Percentiles rank a stretch among this genome's conserved stretches.
Conservation (phyloP, 2,888 invertebrate species). For the Cacoxenus indagator region DNA sequence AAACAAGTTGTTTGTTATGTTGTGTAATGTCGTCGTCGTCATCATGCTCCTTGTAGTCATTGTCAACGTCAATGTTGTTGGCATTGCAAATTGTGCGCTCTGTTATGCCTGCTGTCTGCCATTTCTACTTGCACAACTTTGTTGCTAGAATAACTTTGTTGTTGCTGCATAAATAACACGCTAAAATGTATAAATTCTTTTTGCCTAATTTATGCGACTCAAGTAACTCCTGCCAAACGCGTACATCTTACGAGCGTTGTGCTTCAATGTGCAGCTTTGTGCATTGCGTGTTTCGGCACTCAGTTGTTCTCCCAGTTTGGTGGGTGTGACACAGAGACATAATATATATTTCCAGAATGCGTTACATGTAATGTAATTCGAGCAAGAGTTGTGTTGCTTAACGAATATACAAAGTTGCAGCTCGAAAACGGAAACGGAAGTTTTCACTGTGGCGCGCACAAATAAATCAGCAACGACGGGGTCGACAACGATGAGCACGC, state of each 20-base stretch:
- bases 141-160: slow-evolving; percentile 36
- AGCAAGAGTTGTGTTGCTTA: not conserved
- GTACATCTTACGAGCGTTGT: no score
- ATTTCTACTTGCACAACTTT: not conserved
- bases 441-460: slow-evolving; percentile 56
- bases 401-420: slow-evolving; percentile 8
- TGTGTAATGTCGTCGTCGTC: not conserved
- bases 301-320: not conserved
- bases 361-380: not conserved
- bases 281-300: no score
- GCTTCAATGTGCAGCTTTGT: no score
- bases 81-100: slow-evolving; percentile 17
- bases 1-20: slow-evolving; percentile 14
- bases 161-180: slow-evolving; percentile 62
- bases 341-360: slow-evolving; percentile 11
- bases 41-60: not conserved
- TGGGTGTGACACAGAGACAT: not conserved
- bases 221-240: slow-evolving; percentile 34
- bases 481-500: slow-evolving; percentile 41
- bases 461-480: slow-evolving; percentile 55
- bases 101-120: slow-evolving; percentile 5
- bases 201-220: slow-evolving; percentile 61
- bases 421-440: slow-evolving; percentile 54
- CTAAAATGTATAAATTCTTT: slow-evolving; percentile 62
- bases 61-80: not conserved